phyloP scores from a whole-genome alignment of 2,888 invertebrate species.

The Alviniconcha strummeri region DNA sequence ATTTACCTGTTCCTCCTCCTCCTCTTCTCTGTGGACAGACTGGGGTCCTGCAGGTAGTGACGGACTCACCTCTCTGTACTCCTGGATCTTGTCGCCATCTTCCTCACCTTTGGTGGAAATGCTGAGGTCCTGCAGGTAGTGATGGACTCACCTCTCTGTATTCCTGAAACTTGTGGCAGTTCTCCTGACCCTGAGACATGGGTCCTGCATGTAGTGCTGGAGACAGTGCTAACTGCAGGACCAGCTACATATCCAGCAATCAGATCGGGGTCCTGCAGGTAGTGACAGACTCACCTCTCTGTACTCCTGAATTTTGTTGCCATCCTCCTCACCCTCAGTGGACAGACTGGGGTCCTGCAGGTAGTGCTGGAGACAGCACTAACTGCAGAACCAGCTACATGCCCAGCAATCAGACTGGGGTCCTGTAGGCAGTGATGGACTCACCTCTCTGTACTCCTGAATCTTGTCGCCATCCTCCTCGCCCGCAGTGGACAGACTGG shows the following conservation, averaged over 20 bases:
- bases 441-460: constrained; percentile 51
- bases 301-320: constrained; percentile 54
- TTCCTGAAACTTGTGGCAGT: constrained; percentile 52
- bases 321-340: constrained; percentile 37
- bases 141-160: constrained; percentile 41
- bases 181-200: constrained; percentile 32
- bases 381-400: constrained; percentile 73
- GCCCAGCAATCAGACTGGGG: neutral
- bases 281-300: constrained; percentile 31
- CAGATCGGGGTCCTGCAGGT: no score
- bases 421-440: neutral
- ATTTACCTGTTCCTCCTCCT: constrained; percentile 49
- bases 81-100: constrained; percentile 52
- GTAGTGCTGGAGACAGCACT: constrained; percentile 74
- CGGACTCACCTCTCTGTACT: constrained; percentile 58
- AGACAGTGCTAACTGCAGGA: constrained; percentile 76
- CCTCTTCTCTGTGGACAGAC: constrained; percentile 1
- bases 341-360: constrained; percentile 23
- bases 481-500: constrained; percentile 4
- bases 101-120: constrained; percentile 30
- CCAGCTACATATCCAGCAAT: constrained; percentile 64
- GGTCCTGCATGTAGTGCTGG: constrained; percentile 43
- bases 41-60: constrained; percentile 35
- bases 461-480: constrained; percentile 49
- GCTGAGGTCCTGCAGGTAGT: neutral